Evolutionary conservation across 2,888 invertebrate genomes (phyloP).

Genomic region (Tupiocoris notatus): DNA sequence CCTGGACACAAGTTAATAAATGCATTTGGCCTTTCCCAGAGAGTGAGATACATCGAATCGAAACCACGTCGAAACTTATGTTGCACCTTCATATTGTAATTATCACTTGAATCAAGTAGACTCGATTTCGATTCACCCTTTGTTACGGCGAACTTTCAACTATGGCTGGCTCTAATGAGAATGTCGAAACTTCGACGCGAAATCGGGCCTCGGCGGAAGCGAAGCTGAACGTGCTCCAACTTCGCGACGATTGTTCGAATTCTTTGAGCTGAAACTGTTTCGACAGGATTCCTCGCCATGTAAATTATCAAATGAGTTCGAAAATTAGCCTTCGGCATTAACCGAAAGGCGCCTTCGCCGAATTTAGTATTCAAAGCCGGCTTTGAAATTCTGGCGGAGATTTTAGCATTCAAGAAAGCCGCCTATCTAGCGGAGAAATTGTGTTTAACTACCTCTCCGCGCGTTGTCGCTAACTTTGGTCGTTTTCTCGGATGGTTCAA

Average conservation of each 20-base stretch:
- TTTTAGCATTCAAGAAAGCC: not conserved
- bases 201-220: not conserved
- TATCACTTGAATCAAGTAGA: no score
- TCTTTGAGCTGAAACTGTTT: not conserved
- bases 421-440: not conserved
- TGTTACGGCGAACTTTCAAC: no score
- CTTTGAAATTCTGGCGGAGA: not conserved
- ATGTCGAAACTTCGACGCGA: no score
- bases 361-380: not conserved
- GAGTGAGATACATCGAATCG: no score
- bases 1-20: no score
- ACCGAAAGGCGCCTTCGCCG: not conserved
- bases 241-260: not conserved
- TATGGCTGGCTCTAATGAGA: no score
- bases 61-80: no score
- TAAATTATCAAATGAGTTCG: not conserved
- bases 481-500: not conserved
- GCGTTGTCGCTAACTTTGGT: not conserved
- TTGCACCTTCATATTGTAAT: no score
- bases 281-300: not conserved
- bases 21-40: no score
- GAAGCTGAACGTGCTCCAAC: not conserved
- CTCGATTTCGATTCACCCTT: no score
- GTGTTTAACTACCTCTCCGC: not conserved
- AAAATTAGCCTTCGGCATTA: not conserved